These are phyloP conservation scores for Channa striata DNA, from an alignment of 2,797 vertebrate genomes.

Conservation along the genomic window DNA sequence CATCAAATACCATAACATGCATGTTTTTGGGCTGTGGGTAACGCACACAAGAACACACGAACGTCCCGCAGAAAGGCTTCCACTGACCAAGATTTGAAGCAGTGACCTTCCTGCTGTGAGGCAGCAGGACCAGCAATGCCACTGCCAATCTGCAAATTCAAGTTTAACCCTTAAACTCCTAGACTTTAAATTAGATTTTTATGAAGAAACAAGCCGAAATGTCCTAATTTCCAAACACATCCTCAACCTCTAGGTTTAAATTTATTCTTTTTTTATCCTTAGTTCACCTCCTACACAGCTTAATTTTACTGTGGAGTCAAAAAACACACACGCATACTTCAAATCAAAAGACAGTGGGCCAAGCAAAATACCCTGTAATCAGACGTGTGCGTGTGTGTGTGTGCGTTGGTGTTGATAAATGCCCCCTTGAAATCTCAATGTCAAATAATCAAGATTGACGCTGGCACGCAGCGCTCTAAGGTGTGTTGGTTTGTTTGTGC, in stretches of 20 bases:
- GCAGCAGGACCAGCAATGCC: no score
- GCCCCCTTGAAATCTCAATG: slow-evolving; percentile 64
- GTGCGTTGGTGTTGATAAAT: slow-evolving; percentile 69
- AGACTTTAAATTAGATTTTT: no score
- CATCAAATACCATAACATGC: no score
- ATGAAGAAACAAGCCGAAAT: no score
- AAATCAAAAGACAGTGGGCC: slow-evolving; percentile 32
- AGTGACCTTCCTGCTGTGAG: no score
- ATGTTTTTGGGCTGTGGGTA: no score
- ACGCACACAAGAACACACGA: no score
- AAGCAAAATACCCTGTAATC: slow-evolving; percentile 59
- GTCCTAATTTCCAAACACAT: no score
- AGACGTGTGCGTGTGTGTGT: slow-evolving; percentile 30
- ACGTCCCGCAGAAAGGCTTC: no score
- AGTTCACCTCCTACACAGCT: slow-evolving; percentile 3
- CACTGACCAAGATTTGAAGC: no score
- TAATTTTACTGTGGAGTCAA: slow-evolving; percentile 24
- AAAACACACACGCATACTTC: slow-evolving; percentile 12
- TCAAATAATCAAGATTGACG: slow-evolving; percentile 77
- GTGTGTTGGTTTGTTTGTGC: slow-evolving; percentile 60
- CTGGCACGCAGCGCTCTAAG: slow-evolving; percentile 33
- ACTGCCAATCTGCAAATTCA: no score
- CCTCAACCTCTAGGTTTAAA: no score
- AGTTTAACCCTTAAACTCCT: neutral
- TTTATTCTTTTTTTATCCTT: neutral